Evolutionary conservation across 2,888 invertebrate species (phyloP).

Genomic region (Cybosia mesomella): DNA sequence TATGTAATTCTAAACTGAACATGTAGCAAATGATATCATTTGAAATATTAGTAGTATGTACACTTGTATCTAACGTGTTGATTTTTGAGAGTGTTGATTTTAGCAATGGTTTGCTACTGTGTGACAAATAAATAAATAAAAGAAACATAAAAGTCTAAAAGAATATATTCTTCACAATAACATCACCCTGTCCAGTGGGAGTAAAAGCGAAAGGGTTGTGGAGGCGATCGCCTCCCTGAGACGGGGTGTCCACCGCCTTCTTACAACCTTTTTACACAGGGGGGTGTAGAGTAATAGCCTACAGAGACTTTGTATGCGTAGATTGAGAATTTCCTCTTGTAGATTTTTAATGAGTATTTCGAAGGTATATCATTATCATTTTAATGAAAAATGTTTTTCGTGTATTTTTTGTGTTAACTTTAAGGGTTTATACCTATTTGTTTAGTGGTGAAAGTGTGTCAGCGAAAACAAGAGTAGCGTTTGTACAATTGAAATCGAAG

Average conservation of each 20-base stretch:
- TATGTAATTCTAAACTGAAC: background rate
- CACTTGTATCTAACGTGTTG: background rate
- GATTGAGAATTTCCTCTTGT: conserved; percentile 57
- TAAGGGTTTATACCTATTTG: conserved; percentile 28
- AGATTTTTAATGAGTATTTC: conserved; percentile 59
- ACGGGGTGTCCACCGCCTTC: conserved; percentile 83
- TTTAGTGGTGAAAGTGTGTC: conserved; percentile 13
- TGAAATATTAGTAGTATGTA: background rate
- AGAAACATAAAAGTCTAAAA: conserved; percentile 12
- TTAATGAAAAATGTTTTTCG: conserved; percentile 46
- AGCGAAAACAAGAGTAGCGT: background rate
- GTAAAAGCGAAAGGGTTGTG: conserved; percentile 87
- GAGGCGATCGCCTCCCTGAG: conserved; percentile 77
- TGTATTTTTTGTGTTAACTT: conserved; percentile 17
- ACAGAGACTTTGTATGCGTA: conserved; percentile 70
- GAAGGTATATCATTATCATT: conserved; percentile 53
- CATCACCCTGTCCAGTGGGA: conserved; percentile 81
- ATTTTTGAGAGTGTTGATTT: background rate
- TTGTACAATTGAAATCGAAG: background rate
- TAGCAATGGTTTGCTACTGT: background rate
- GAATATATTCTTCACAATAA: conserved; percentile 54
- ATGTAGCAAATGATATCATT: background rate
- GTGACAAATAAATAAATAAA: background rate
- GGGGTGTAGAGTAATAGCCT: conserved; percentile 77
- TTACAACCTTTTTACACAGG: conserved; percentile 86